Base-by-base conservation (phyloP, 2,888 invertebrate species). In the Halictus ligatus region DNA sequence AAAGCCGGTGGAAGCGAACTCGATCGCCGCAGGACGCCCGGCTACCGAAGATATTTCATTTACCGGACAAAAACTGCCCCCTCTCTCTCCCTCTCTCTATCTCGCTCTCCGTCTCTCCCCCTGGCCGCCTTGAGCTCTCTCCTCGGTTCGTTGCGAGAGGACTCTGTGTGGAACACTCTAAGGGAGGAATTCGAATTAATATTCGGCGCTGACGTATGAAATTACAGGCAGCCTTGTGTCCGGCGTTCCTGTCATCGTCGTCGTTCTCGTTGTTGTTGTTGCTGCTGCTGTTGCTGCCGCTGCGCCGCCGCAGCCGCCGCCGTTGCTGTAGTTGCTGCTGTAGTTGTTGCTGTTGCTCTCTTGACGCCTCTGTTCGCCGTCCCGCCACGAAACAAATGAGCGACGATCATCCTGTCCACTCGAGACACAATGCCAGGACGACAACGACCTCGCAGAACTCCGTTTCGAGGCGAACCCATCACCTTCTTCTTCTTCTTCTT, bases 131-230 rank as follows among this genome's bases (percentile, higher is more conserved):
- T 67, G 71, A 46, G 75, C 84, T 80, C 60, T 64, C 75, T 78
- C 75, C 43, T 83, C 77, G 78, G 75, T 84, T 80, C 81, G 58
- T 69, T 79, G 80, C 75, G 75, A 76, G 75, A 76, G 69, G 64
- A 78, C 64, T 76, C 50, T 76, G 50, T 76, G 60, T 76, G 50
- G 43, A 18, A 58, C 69, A n/a, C 67, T 79, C 84, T 82, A 81
- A 83, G 87, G 84, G 78, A 92, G 93, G 94, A 95, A 95, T 95
- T 94, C 94, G 92, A 95, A 95, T 95, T 95, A 95, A 95, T 95
- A 95, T 95, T 95, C 95, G 94, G 94, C 92, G 95, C 94, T 94
- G 95, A 95, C 95, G 93, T 94, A 92, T 93, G 92, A 93, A 95
- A 95, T 95, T 95, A 94, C 93, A 92, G 92, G 91, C 92, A 91